These are phyloP conservation scores for Pyrrhosoma nymphula DNA, from an alignment of 2,888 invertebrate species.

Conservation along the genomic window DNA sequence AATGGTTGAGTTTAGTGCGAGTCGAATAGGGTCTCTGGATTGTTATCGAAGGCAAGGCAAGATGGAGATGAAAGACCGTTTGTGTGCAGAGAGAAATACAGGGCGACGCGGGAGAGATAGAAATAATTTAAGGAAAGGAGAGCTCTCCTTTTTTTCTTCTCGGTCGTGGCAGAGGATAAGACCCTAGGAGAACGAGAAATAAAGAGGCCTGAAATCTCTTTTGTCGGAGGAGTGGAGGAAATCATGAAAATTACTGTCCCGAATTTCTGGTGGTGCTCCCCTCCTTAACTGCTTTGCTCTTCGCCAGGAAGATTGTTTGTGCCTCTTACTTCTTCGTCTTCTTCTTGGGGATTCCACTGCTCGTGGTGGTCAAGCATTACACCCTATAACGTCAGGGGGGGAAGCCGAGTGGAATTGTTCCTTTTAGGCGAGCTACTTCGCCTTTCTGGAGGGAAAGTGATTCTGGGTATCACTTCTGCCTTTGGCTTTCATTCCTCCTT, in stretches of 20 bases:
- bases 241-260: neutral
- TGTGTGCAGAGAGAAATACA: neutral
- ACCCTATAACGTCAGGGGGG: neutral
- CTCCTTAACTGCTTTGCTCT: neutral
- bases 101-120: neutral
- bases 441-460: neutral
- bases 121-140: neutral
- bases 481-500: neutral
- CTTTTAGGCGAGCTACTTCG: neutral
- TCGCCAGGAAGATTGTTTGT: neutral
- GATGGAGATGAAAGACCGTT: constrained; percentile 4
- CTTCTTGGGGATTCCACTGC: neutral
- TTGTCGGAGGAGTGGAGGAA: neutral
- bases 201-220: neutral
- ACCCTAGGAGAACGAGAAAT: neutral
- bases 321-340: neutral
- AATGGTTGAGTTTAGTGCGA: constrained; percentile 10
- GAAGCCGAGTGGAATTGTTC: neutral
- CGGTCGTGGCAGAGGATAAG: neutral
- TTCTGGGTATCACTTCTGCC: neutral
- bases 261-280: neutral
- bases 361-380: neutral
- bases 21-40: constrained; percentile 15
- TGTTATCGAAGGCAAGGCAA: neutral
- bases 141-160: neutral